A percentile compares a stretch with the other conserved stretches of the same genome.
These are phyloP conservation scores for Leptinotarsa tumamoca DNA, from an alignment of 2,888 invertebrate species.

Conservation along the genomic window DNA sequence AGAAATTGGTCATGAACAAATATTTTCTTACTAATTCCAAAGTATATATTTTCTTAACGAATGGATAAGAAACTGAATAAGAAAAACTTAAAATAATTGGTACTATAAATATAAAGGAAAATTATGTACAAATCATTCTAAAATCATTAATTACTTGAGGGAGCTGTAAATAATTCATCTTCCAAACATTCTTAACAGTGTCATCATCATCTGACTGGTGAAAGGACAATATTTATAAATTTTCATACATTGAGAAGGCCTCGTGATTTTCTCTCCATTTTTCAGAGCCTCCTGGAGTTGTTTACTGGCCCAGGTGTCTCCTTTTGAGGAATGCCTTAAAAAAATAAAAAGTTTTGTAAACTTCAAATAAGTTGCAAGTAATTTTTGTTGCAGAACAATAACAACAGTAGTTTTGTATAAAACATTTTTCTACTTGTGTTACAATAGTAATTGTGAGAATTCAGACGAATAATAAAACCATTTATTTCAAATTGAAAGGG, in stretches of 20 bases:
- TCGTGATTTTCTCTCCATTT: slow-evolving; percentile 53
- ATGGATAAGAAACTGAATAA: too few relatives aligned
- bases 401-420: too few relatives aligned
- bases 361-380: too few relatives aligned
- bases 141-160: not conserved
- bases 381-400: too few relatives aligned
- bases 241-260: slow-evolving; percentile 57
- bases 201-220: slow-evolving; percentile 60
- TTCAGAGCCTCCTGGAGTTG: slow-evolving; percentile 58
- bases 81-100: too few relatives aligned
- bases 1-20: too few relatives aligned
- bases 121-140: not conserved
- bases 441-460: too few relatives aligned
- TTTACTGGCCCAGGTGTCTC: slow-evolving; percentile 56
- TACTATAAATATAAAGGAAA: not conserved
- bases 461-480: too few relatives aligned
- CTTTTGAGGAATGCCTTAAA: slow-evolving; percentile 44
- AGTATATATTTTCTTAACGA: too few relatives aligned
- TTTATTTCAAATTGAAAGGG: too few relatives aligned
- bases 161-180: slow-evolving; percentile 20
- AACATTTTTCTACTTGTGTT: too few relatives aligned
- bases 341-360: slow-evolving; percentile 11
- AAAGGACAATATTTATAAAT: slow-evolving; percentile 62
- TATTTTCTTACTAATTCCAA: too few relatives aligned
- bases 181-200: slow-evolving; percentile 57